Conservation (phyloP, 2,888 invertebrate species). For the Tromatobia lineatoria region DNA sequence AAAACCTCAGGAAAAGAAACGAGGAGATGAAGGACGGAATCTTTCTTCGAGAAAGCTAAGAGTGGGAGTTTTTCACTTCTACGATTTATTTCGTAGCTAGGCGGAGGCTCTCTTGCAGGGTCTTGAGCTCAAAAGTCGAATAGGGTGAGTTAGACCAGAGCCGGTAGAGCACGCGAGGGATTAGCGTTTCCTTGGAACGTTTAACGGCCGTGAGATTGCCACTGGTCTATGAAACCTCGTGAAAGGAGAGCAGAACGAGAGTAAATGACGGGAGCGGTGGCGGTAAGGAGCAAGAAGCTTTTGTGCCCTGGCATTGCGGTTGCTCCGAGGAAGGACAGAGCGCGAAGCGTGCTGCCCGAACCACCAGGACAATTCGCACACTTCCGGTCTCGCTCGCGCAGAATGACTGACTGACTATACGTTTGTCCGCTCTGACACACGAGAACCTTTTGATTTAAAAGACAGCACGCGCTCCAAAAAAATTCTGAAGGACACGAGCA, state of each 20-base stretch:
- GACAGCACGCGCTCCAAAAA: constrained; percentile 24
- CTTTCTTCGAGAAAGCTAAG: constrained; percentile 30
- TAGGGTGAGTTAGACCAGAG: not conserved
- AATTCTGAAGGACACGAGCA: not conserved
- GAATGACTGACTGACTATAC: constrained; percentile 2
- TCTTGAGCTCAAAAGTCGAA: constrained; percentile 45
- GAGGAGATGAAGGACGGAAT: constrained; percentile 6
- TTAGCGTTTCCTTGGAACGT: constrained; percentile 68
- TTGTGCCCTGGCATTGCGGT: constrained; percentile 29
- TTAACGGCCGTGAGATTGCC: constrained; percentile 75
- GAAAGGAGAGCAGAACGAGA: constrained; percentile 64
- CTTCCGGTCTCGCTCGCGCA: constrained; percentile 64
- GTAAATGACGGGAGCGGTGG: constrained; percentile 44
- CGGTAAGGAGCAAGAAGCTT: constrained; percentile 22
- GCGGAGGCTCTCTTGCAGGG: constrained; percentile 6
- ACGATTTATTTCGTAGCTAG: constrained; percentile 62
- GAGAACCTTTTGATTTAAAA: constrained; percentile 60
- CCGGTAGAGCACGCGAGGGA: constrained; percentile 36
- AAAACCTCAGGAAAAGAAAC: constrained; percentile 4
- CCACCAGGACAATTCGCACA: constrained; percentile 69
- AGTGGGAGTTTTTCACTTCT: constrained; percentile 52
- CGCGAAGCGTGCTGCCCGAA: constrained; percentile 12
- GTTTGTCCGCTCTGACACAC: constrained; percentile 25
- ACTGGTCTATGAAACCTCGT: constrained; percentile 46
- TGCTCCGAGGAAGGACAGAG: constrained; percentile 21